Percentiles rank a stretch among this genome's conserved stretches.
Evolutionary conservation across 2,113 vertebrate species (phyloP).

Genomic region (Zosterops borbonicus): DNA sequence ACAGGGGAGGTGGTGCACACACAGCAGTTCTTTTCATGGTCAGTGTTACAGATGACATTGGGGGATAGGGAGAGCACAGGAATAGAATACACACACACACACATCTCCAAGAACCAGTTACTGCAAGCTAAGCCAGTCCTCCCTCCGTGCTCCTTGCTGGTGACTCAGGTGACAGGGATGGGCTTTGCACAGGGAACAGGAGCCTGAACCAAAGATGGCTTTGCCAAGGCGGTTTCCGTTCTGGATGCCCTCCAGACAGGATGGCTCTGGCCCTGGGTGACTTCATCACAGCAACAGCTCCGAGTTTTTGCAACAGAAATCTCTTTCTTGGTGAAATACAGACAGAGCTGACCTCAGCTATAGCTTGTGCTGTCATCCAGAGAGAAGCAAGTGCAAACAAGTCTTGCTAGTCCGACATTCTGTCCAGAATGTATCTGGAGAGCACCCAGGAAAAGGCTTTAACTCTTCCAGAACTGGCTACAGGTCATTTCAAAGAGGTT

Average conservation of each 20-base stretch:
- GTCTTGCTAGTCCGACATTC: neutral
- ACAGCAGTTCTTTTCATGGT: neutral
- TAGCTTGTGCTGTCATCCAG: slow-evolving; percentile 17
- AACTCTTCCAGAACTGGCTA: neutral
- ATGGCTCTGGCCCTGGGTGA: neutral
- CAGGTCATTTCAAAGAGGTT: neutral
- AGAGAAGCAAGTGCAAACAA: slow-evolving; percentile 24
- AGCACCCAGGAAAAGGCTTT: neutral
- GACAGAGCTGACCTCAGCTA: slow-evolving; percentile 44
- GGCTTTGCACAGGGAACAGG: neutral
- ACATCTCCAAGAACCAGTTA: neutral
- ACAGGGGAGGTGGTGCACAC: neutral
- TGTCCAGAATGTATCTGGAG: neutral
- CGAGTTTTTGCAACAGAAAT: neutral
- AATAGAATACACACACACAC: neutral
- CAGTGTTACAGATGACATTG: neutral
- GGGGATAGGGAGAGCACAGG: neutral
- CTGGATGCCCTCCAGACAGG: slow-evolving; percentile 19
- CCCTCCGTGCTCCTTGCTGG: neutral
- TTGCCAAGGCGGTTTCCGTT: neutral
- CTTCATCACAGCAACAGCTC: neutral
- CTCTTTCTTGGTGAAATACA: neutral
- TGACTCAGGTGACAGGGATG: neutral
- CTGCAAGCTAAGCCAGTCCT: slow-evolving; percentile 5
- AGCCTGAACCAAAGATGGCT: neutral